A percentile compares a stretch with the other conserved stretches of the same genome.
phyloP scores from a whole-genome alignment of 2,888 invertebrate species.

The Muscina levida region DNA sequence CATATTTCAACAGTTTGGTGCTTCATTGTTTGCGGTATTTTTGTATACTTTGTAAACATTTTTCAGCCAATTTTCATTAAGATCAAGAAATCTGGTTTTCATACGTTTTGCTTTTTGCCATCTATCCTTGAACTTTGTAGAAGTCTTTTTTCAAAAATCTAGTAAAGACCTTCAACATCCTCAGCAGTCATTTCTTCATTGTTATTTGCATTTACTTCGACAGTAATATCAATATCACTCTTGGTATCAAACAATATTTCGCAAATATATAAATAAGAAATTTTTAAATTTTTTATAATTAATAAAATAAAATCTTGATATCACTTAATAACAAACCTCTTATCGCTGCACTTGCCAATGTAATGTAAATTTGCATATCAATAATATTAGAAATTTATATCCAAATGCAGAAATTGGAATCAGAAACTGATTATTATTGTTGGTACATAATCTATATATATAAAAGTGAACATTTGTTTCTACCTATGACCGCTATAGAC shows the following conservation, averaged over 20 bases:
- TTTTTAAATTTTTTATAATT: constrained; percentile 27
- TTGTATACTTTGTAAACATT: constrained; percentile 7
- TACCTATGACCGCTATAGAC: no score
- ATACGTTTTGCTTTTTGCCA: constrained; percentile 21
- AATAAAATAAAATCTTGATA: constrained; percentile 37
- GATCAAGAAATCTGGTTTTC: constrained; percentile 22
- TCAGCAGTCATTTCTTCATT: constrained; percentile 25
- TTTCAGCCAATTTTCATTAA: constrained; percentile 26
- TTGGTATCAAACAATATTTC: constrained; percentile 35
- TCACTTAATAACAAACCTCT: constrained; percentile 33
- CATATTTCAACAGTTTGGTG: constrained; percentile 10
- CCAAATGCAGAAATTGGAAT: constrained; percentile 37
- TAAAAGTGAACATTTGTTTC: no score
- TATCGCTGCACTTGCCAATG: constrained; percentile 21
- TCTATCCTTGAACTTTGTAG: constrained; percentile 12
- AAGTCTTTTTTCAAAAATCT: constrained; percentile 28
- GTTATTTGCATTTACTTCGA: constrained; percentile 23
- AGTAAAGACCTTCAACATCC: constrained; percentile 31
- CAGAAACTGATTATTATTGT: constrained; percentile 36
- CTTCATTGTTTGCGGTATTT: constrained; percentile 21
- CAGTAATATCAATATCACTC: constrained; percentile 29
- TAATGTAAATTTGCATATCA: constrained; percentile 32
- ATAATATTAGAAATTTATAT: constrained; percentile 35
- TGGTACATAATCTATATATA: constrained; percentile 29
- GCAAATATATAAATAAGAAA: constrained; percentile 33